Conservation (phyloP, 2,113 vertebrate species). For the Todiramphus saurophagus region DNA sequence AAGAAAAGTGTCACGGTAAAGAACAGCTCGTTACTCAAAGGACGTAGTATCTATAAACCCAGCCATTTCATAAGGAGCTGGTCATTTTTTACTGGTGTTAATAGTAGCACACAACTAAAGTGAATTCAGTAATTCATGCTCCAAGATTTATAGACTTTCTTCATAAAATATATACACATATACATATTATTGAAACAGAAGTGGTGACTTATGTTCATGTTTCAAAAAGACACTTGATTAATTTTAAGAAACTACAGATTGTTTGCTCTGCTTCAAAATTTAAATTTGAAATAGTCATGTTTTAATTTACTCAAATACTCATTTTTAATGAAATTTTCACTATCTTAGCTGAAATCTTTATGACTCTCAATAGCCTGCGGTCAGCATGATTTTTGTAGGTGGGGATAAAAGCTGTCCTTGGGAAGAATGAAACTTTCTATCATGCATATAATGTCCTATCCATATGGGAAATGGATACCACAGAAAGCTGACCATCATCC, state of each 20-base stretch:
- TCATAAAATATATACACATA: not conserved
- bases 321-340: not conserved
- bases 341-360: not conserved
- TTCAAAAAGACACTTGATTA: not conserved
- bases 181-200: not conserved
- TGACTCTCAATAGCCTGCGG: not conserved
- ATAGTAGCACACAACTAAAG: not conserved
- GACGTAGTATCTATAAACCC: not conserved
- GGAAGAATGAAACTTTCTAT: not conserved
- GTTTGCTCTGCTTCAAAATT: not conserved
- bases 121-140: not conserved
- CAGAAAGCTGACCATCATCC: not conserved
- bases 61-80: not conserved
- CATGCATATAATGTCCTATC: not conserved
- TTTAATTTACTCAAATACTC: not conserved
- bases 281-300: not conserved
- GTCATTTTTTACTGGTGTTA: not conserved
- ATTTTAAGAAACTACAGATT: not conserved
- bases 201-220: not conserved
- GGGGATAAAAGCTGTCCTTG: not conserved
- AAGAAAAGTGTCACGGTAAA: slow-evolving; percentile 8
- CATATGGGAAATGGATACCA: not conserved
- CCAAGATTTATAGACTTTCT: slow-evolving; percentile 3
- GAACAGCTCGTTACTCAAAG: slow-evolving; percentile 8
- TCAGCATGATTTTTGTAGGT: not conserved